Base-by-base conservation (phyloP, 2,888 invertebrate species). In the Sinelater perroti region DNA sequence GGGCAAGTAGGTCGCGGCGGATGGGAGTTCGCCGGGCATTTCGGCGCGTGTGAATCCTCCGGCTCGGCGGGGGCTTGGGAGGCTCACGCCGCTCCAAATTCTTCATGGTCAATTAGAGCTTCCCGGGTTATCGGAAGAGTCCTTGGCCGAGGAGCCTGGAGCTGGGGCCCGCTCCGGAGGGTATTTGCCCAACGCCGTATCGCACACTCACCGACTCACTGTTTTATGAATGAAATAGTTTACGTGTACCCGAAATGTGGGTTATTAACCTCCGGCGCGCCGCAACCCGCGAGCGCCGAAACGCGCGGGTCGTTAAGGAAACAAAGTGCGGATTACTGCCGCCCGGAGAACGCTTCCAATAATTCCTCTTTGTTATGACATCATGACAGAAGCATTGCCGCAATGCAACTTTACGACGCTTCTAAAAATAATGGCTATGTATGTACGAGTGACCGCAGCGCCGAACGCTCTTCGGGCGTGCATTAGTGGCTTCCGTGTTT, bases 401-500 rank as follows among this genome's bases (percentile, higher is more conserved):
- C 38, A 57, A 47, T 47, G 44, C 47, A 45, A 46, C 42, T 60
- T 60, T 60, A 60, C 55, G 54, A 55, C 36, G 20, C 55, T 55
- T 57, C 52, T 53, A 57, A 51, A 51, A 53, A 57, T 57, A 57
- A 57, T 56, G 45, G 33, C 42, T 50, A 44, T 33, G 49, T 50
- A 58, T 38, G 38, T 52, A 52, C 24, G 33, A 20, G 13, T 45
- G 47, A 55, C 59, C 54, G 42, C 54, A 55, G 51, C 54, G 44
- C 59, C 40, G 51, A 54, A 55, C 45, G 51, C 30, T 60, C 59
- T 55, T 59, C 54, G 59, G 54, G 54, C 53, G 36, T 49, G 49
- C 54, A 52, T 57, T 57, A 47, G 46, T 52, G 55, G 59, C 55
- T 60, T 60, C 59, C 59, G 55, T 60, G 59, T 55, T 60, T 60